phyloP scores from a whole-genome alignment of 2,113 vertebrate genomes.

The Elachura formosa region DNA sequence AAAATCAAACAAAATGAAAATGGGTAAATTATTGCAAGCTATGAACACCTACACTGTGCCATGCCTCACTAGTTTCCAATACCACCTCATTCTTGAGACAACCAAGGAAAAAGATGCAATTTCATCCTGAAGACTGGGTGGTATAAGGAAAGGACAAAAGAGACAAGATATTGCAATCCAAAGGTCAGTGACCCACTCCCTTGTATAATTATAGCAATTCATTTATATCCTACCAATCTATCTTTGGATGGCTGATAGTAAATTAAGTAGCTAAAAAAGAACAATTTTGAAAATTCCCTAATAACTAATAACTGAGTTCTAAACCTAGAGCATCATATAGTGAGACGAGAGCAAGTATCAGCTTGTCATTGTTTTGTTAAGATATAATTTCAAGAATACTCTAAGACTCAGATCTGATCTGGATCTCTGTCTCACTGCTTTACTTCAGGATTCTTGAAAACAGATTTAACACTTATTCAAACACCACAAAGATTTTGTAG shows the following conservation, averaged over 20 bases:
- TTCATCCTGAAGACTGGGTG: constrained; percentile 77
- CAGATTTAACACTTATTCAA: background rate
- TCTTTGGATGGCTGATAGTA: constrained; percentile 53
- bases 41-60: constrained; percentile 71
- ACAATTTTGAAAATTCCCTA: constrained; percentile 10
- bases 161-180: constrained; percentile 95
- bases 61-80: constrained; percentile 92
- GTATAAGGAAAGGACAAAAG: constrained; percentile 84
- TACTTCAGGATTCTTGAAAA: background rate
- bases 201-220: constrained; percentile 96
- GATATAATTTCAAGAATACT: background rate
- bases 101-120: constrained; percentile 84
- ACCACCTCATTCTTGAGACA: constrained; percentile 80
- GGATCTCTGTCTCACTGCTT: background rate
- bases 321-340: background rate
- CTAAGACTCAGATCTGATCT: background rate
- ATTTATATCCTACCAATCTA: constrained; percentile 78
- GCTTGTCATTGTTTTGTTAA: background rate
- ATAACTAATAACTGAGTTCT: constrained; percentile 1
- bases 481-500: background rate
- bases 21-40: constrained; percentile 78
- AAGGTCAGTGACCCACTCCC: constrained; percentile 86
- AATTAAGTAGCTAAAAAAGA: constrained; percentile 64
- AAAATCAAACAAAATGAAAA: constrained; percentile 85
- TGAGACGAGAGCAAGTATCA: background rate